These are phyloP conservation scores for Cephus rjabovi DNA, from an alignment of 2,888 invertebrate genomes.

Conservation along the genomic window DNA sequence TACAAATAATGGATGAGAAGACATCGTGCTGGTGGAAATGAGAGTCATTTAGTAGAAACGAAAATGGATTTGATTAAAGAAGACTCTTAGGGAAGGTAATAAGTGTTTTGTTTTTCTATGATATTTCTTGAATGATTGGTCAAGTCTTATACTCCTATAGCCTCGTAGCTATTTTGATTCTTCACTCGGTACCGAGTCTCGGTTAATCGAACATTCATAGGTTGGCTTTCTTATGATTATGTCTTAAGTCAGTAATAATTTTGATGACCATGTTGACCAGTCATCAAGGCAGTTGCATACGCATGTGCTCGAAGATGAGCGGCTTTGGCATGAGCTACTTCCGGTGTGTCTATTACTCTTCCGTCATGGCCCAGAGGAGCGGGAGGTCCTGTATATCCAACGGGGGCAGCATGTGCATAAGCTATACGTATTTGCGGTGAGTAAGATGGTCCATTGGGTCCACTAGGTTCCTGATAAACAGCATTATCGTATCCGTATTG, in stretches of 20 bases:
- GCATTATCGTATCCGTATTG: slow-evolving; percentile 31
- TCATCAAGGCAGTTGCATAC: slow-evolving; percentile 30
- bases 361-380: slow-evolving; percentile 57
- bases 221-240: not conserved
- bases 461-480: slow-evolving; percentile 26
- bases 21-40: slow-evolving; percentile 14
- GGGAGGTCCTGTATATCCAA: slow-evolving; percentile 30
- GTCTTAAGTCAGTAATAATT: not conserved
- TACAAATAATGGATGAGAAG: slow-evolving; percentile 15
- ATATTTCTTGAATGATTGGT: not conserved
- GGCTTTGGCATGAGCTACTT: slow-evolving; percentile 59
- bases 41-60: too few species aligned
- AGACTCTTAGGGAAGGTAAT: too few species aligned
- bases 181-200: not conserved
- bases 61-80: too few species aligned
- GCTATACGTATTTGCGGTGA: slow-evolving; percentile 36
- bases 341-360: slow-evolving; percentile 58
- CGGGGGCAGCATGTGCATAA: slow-evolving; percentile 34
- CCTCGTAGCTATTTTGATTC: not conserved
- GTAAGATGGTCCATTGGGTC: slow-evolving; percentile 36
- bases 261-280: too few species aligned
- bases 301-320: slow-evolving; percentile 51
- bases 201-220: not conserved
- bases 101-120: too few species aligned
- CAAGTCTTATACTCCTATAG: not conserved